Evolutionary conservation across 2,113 vertebrate species (phyloP).

Genomic region (Megalops atlanticus): DNA sequence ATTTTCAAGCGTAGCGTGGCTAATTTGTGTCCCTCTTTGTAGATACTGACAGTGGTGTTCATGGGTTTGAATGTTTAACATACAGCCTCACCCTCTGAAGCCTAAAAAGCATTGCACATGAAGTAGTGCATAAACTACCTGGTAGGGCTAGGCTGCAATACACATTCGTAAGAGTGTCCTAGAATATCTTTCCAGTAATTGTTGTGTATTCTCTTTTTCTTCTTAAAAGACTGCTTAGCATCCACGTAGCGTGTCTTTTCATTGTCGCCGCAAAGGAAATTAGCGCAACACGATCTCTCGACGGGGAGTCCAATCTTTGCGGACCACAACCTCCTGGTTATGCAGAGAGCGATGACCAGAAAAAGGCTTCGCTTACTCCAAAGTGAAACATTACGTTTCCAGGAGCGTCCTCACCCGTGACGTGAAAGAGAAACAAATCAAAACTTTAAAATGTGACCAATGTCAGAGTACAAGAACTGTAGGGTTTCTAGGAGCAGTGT

Average conservation of each 20-base stretch:
- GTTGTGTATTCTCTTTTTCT: slow-evolving; percentile 17
- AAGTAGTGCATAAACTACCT: neutral
- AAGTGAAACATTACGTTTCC: slow-evolving; percentile 33
- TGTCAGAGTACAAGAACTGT: neutral
- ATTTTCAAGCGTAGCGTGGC: neutral
- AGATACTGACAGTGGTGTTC: neutral
- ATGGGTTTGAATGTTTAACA: neutral
- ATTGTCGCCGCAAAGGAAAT: slow-evolving; percentile 18
- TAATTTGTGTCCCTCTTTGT: neutral
- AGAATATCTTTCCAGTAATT: neutral
- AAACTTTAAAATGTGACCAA: neutral
- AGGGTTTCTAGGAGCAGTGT: too few species aligned
- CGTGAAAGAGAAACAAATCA: neutral
- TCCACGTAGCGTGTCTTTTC: slow-evolving; percentile 13
- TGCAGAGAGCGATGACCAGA: neutral
- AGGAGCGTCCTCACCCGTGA: neutral
- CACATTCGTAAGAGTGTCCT: neutral
- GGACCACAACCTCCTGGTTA: neutral
- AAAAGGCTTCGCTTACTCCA: slow-evolving; percentile 30
- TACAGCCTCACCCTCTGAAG: neutral
- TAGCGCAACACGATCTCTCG: slow-evolving; percentile 45
- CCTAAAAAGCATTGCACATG: neutral
- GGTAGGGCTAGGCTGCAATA: neutral
- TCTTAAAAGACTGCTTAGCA: neutral
- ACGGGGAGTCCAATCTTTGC: slow-evolving; percentile 51